A percentile compares a stretch with the other conserved stretches of the same genome.
phyloP scores from a whole-genome alignment of 2,113 vertebrate genomes.

The Sakesphorus luctuosus region DNA sequence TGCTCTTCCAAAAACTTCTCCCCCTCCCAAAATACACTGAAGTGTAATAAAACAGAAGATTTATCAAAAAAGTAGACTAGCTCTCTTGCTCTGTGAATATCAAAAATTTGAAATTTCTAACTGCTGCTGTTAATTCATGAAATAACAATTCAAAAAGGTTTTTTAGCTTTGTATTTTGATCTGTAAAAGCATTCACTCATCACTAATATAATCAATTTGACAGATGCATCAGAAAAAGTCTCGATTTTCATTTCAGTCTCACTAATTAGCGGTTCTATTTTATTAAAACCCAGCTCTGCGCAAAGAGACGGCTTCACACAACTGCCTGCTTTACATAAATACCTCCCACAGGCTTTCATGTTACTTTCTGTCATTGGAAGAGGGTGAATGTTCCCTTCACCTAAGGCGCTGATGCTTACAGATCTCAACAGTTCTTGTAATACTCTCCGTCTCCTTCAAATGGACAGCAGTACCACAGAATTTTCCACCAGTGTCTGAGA shows the following conservation, averaged over 20 bases:
- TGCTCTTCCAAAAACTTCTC: not conserved
- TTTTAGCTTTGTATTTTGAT: conserved; percentile 5
- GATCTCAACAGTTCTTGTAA: not conserved
- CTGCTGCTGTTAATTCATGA: not conserved
- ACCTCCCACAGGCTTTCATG: not conserved
- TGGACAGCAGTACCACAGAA: not conserved
- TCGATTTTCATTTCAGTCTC: not conserved
- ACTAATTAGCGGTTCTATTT: not conserved
- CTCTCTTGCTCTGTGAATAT: not conserved
- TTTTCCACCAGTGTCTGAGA: not conserved
- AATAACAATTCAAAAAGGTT: not conserved
- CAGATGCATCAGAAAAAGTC: not conserved
- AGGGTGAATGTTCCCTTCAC: not conserved
- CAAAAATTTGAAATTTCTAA: not conserved
- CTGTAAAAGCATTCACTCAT: not conserved
- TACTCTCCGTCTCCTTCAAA: not conserved
- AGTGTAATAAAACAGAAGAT: not conserved
- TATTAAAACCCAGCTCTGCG: conserved; percentile 5
- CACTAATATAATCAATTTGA: conserved; percentile 11
- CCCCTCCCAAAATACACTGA: not conserved
- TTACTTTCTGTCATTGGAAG: not conserved
- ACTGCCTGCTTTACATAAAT: conserved; percentile 1
- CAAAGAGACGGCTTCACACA: not conserved
- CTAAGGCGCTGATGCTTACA: not conserved
- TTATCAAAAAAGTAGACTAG: not conserved